Conservation (phyloP, 2,797 vertebrate species). For the Pseudopleuronectes americanus region DNA sequence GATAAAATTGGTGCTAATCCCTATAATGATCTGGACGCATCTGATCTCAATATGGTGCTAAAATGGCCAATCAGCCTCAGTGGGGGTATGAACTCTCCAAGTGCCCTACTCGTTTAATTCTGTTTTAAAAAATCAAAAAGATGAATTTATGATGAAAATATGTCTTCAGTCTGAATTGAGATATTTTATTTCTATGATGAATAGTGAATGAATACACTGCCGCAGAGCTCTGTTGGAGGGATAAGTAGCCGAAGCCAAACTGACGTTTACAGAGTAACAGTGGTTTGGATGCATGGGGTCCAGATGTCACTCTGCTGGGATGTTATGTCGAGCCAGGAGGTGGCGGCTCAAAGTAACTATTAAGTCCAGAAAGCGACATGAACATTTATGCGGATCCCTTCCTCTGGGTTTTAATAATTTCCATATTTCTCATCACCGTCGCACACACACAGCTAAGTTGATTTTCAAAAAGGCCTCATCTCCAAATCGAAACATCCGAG, state of each 20-base stretch:
- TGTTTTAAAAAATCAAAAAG: no score
- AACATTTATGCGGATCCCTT: constrained; percentile 69
- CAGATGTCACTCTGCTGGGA: constrained; percentile 65
- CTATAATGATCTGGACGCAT: no score
- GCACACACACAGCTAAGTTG: constrained; percentile 41
- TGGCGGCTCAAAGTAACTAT: constrained; percentile 65
- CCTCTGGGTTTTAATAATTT: constrained; percentile 50
- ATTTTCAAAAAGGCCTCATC: constrained; percentile 47
- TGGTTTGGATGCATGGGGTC: constrained; percentile 56
- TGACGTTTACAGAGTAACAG: constrained; percentile 33
- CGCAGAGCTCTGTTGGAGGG: constrained; percentile 3
- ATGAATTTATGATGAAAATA: background rate
- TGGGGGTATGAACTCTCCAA: no score
- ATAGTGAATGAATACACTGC: constrained; percentile 10
- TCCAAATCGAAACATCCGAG: constrained; percentile 49
- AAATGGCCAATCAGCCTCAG: no score
- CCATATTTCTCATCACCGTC: constrained; percentile 52
- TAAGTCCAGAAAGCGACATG: constrained; percentile 54
- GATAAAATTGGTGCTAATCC: no score
- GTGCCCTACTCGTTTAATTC: no score
- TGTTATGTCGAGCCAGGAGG: constrained; percentile 62
- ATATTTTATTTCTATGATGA: constrained; percentile 11
- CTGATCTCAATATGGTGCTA: no score
- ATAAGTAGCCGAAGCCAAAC: constrained; percentile 43
- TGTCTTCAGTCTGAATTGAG: background rate